Evolutionary conservation across 2,797 vertebrate species (phyloP), one percentile per base, ranked within the genome.

Genomic region (Neostethus bicornis): DNA sequence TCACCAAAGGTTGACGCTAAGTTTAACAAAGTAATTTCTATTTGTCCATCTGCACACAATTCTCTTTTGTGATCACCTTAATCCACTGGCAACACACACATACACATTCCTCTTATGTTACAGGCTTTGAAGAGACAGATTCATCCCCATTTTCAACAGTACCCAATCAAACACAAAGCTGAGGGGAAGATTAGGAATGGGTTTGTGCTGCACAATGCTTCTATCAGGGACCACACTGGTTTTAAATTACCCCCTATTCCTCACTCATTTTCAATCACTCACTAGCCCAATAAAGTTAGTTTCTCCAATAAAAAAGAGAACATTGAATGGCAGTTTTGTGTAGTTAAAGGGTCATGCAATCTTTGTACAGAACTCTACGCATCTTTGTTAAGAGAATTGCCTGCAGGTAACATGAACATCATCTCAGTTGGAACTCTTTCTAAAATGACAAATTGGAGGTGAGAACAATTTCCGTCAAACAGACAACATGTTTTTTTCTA

Each of bases 81-180:
- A 78, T 54, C 67, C 61, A 66, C 11, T 23, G 11, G 32, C 34
- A 25, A 37, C 51, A 34, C 32, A 38, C 58, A 50, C 48, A 67
- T 73, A 73, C 45, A 66, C 53, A 76, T 71, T 79, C 84, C 61
- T 87, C 78, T 91, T 82, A 79, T 81, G 86, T 91, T 91, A 84
- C 89, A 58, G 57, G 76, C 85, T 88, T 89, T 89, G 87, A 90
- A 90, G 87, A 68, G 59, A 73, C 75, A 79, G 81, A 84, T 77
- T 93, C 88, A 92, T 92, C 90, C 90, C 87, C 80, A 88, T 88
- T 92, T 92, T 93, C 92, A 92, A 89, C 90, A 90, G 84, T 56
- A 88, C 80, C 87, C 88, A 91, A 91, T 92, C 89, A 91, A 90
- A 90, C 77, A 70, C 67, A 85, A 73, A 86, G 86, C 84, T 84